Conservation (phyloP, 2,888 invertebrate species). For the Poecilobothrus nobilitatus region DNA sequence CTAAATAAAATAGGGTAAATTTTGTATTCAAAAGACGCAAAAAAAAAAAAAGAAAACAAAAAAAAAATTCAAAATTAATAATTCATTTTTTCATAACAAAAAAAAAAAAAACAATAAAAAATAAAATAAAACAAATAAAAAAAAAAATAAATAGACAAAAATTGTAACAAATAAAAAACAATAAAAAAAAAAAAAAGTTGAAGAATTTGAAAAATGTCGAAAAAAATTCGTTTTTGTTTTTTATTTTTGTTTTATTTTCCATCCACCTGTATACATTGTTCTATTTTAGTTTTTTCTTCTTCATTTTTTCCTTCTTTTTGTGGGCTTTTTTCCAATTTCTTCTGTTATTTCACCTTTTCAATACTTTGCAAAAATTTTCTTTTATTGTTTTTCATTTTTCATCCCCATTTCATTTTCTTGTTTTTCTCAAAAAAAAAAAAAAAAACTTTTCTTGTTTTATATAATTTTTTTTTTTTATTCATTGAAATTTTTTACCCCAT, state of each 20-base stretch:
- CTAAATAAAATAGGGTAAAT: too few relatives aligned
- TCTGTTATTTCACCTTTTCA: not conserved
- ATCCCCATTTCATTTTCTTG: not conserved
- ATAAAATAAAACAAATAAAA: not conserved
- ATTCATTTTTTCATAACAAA: not conserved
- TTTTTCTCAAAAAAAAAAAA: not conserved
- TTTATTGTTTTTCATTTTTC: not conserved
- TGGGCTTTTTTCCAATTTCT: not conserved
- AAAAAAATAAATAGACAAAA: not conserved
- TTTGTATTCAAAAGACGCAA: too few relatives aligned
- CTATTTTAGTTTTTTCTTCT: not conserved
- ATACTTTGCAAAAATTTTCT: too few relatives aligned
- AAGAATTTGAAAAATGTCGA: constrained; percentile 1
- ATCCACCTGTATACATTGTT: too few relatives aligned
- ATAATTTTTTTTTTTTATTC: not conserved
- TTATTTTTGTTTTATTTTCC: too few relatives aligned
- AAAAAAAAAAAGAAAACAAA: not conserved
- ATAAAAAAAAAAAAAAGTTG: not conserved
- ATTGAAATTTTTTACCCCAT: not conserved
- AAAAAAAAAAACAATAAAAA: not conserved
- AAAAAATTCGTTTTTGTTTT: not conserved
- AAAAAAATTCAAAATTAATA: not conserved
- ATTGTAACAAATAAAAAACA: too few relatives aligned
- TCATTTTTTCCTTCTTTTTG: not conserved
- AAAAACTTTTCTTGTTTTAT: too few relatives aligned